A percentile compares a stretch with the other conserved stretches of the same genome.
Evolutionary conservation across 2,797 vertebrate species (phyloP).

Genomic region (Gymnodraco acuticeps): DNA sequence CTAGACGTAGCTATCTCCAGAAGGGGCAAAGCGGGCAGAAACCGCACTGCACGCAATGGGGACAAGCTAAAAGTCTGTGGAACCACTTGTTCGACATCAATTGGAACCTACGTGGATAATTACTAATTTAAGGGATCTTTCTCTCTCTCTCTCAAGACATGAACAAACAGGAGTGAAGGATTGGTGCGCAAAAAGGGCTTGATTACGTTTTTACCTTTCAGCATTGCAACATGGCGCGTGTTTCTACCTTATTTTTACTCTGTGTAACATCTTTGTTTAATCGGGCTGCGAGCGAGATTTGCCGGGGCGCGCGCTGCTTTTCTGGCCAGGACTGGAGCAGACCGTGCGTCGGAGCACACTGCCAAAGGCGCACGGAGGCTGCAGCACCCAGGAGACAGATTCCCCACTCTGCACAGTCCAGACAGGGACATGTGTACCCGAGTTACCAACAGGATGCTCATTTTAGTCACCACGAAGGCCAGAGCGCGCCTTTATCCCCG

Average conservation of each 20-base stretch:
- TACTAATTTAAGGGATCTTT: background rate
- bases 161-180: conserved; percentile 38
- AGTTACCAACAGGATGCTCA: conserved; percentile 69
- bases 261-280: conserved; percentile 46
- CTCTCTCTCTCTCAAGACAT: conserved; percentile 17
- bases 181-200: conserved; percentile 16
- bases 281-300: conserved; percentile 66
- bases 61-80: conserved; percentile 35
- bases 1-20: conserved; percentile 64
- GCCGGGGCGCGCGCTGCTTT: conserved; percentile 80
- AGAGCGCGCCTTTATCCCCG: conserved; percentile 63
- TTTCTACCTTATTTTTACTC: conserved; percentile 52
- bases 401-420: conserved; percentile 48
- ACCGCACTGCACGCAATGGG: conserved; percentile 51
- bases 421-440: conserved; percentile 57
- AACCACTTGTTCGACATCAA: conserved; percentile 19
- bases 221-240: conserved; percentile 65
- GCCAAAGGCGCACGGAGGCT: conserved; percentile 68
- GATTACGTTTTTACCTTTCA: conserved; percentile 27
- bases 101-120: background rate
- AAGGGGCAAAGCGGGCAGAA: conserved; percentile 72
- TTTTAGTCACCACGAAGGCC: conserved; percentile 46
- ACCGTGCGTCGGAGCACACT: conserved; percentile 79
- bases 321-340: conserved; percentile 61
- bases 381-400: conserved; percentile 52